Evolutionary conservation across 2,888 invertebrate genomes (phyloP), one percentile per base, ranked within the genome.

Genomic region (Morpho helenor): DNA sequence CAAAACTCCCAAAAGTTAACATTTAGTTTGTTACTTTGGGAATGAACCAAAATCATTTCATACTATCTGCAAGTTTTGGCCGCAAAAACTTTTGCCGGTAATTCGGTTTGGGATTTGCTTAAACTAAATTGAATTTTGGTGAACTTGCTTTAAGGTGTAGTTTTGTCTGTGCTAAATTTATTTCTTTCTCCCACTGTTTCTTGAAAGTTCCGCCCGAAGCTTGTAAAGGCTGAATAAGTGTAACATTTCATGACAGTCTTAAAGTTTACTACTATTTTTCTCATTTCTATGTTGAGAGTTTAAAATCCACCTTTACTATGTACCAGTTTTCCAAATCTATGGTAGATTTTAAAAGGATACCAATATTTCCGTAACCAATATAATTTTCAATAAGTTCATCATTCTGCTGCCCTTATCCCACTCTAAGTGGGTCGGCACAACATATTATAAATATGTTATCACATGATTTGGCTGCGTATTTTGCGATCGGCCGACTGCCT

Each of bases 1-100:
- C 52, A 9, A 40, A 60, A 44, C 41, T 40, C 22, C 43, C 39
- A 22, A 45, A 52, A 52, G 52, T 56, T 52, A 31, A 31, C 31
- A 31, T 31, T 31, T 5, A 31, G 5, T 31, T 31, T 31, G 31
- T 31, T 31, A 53, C 44, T 59, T 56, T 56, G 59, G 56, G 43
- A 56, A 51, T 44, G 50, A 50, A 52, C 52, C 62, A 48, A 50
- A 56, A 63, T 61, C 63, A 63, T 63, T 61, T 58, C 57, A 56
- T 60, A 60, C 61, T 60, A 63, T 60, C 60, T 60, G 62, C 52
- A 63, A 63, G 55, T 60, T 62, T 60, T 46, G 57, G 57, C 60
- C 62, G 56, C 62, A 57, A 61, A 63, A 63, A 63, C 50, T 63
- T 63, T 58, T 58, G 49, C 60, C 52, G 31, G 52, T 63, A 63